A percentile compares a stretch with the other conserved stretches of the same genome.
phyloP scores from a whole-genome alignment of 2,797 vertebrate species.

The Gila robusta region DNA sequence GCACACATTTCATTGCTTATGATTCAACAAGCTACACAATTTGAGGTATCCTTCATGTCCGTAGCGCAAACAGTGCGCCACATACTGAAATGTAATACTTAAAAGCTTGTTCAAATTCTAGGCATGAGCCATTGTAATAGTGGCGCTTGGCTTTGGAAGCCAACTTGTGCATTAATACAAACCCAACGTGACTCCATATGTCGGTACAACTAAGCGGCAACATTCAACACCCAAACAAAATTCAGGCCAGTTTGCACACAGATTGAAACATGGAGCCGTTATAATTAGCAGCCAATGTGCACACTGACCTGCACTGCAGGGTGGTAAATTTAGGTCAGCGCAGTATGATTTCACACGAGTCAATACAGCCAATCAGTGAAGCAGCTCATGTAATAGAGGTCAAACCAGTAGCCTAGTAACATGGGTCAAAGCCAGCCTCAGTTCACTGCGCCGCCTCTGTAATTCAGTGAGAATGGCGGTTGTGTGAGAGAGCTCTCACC shows the following conservation, averaged over 20 bases:
- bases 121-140: background rate
- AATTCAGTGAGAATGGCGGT: background rate
- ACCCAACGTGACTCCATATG: background rate
- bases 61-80: background rate
- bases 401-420: slow-evolving; percentile 64
- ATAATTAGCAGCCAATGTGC: slow-evolving; percentile 71
- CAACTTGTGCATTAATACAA: slow-evolving; percentile 18
- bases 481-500: slow-evolving; percentile 77
- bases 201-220: slow-evolving; percentile 56
- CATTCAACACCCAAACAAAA: slow-evolving; percentile 60
- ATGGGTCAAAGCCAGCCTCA: slow-evolving; percentile 21
- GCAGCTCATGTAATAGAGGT: slow-evolving; percentile 67
- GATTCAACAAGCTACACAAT: background rate
- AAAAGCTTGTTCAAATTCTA: slow-evolving; percentile 10
- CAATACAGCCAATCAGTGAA: slow-evolving; percentile 67
- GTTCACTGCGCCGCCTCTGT: background rate
- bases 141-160: slow-evolving; percentile 8
- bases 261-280: slow-evolving; percentile 59
- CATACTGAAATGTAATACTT: background rate
- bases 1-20: background rate
- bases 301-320: slow-evolving; percentile 60
- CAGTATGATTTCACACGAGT: slow-evolving; percentile 70
- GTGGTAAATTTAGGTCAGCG: slow-evolving; percentile 74
- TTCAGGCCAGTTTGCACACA: slow-evolving; percentile 67
- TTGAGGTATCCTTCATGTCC: background rate